These are phyloP conservation scores for Calliphora vicina DNA, from an alignment of 1,140 invertebrate species.

Conservation along the genomic window DNA sequence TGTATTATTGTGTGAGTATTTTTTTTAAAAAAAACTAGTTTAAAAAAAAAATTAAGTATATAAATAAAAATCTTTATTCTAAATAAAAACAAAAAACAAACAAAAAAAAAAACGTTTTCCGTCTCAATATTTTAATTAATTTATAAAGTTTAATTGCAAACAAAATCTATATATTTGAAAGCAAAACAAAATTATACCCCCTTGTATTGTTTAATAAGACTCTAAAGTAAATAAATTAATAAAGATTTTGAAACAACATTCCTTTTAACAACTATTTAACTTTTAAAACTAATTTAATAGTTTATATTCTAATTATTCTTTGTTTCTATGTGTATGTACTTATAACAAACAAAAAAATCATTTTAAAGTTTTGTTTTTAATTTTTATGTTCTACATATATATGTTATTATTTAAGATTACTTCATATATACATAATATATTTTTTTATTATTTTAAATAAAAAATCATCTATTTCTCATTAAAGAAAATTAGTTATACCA, in stretches of 20 bases:
- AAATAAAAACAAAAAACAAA: not conserved
- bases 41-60: not conserved
- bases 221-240: not conserved
- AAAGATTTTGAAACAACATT: not conserved
- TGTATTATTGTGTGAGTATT: constrained; percentile 16
- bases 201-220: not conserved
- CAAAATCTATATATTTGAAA: no score
- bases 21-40: not conserved
- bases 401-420: not conserved
- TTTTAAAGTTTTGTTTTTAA: not conserved
- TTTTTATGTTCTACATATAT: not conserved
- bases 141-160: not conserved
- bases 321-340: not conserved
- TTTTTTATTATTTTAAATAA: not conserved
- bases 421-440: not conserved
- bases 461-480: no score
- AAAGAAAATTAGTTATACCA: no score
- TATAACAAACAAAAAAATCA: not conserved
- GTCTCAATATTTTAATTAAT: constrained; percentile 2
- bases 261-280: not conserved
- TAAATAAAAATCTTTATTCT: not conserved
- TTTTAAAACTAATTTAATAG: not conserved
- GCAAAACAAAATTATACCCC: not conserved
- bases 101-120: not conserved
- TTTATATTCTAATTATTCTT: no score